phyloP scores from a whole-genome alignment of 2,888 invertebrate species.

The Hofmannophila pseudospretella region DNA sequence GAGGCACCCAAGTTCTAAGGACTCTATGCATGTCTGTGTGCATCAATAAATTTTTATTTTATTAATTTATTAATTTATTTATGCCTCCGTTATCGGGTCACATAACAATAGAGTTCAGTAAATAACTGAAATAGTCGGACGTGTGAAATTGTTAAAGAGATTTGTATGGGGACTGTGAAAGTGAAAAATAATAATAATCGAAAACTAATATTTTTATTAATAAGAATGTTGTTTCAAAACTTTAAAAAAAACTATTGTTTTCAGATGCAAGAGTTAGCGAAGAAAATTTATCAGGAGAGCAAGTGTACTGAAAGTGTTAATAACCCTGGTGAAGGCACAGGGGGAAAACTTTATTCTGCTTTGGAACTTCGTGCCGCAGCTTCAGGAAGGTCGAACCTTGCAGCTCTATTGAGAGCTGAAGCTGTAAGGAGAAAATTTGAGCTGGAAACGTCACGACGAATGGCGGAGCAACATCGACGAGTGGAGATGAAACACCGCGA shows the following conservation, averaged over 20 bases:
- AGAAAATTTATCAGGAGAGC: conserved; percentile 55
- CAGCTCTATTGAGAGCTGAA: conserved; percentile 81
- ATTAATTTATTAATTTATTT: too few relatives aligned
- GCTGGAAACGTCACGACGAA: conserved; percentile 75
- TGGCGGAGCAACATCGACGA: conserved; percentile 79
- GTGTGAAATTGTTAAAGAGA: too few relatives aligned
- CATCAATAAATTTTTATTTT: background rate
- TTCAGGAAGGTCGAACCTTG: conserved; percentile 78
- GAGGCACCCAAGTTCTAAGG: too few relatives aligned
- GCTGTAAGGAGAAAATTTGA: conserved; percentile 80
- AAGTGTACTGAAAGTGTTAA: conserved; percentile 44
- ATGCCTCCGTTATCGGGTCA: too few relatives aligned
- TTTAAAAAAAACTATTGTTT: too few relatives aligned
- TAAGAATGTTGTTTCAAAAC: too few relatives aligned
- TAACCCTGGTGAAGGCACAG: conserved; percentile 37
- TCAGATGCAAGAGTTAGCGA: conserved; percentile 59
- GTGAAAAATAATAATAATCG: too few relatives aligned
- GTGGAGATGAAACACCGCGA: conserved; percentile 79
- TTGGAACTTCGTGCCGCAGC: conserved; percentile 57
- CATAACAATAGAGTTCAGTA: too few relatives aligned
- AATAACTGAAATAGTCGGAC: too few relatives aligned
- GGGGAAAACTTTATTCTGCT: conserved; percentile 64
- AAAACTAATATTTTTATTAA: too few relatives aligned
- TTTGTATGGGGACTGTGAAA: too few relatives aligned
- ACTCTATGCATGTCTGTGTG: background rate